Evolutionary conservation across 2,113 vertebrate species (phyloP).

Genomic region (Ceyx margarethae): DNA sequence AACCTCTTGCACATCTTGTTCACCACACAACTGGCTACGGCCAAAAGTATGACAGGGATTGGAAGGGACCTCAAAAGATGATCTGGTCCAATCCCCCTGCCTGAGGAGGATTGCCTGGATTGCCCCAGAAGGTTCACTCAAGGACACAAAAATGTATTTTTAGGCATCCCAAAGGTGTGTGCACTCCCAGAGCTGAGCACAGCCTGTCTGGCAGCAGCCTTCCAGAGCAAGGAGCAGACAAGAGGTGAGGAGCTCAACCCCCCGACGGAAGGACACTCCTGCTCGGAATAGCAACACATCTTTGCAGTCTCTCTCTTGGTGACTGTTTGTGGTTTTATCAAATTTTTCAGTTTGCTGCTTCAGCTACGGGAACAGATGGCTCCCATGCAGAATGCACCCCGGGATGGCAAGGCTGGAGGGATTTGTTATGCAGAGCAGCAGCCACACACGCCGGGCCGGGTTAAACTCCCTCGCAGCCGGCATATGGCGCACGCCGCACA

Average conservation of each 20-base stretch:
- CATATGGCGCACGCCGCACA: not conserved
- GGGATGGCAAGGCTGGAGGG: conserved; percentile 62
- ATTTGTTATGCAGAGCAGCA: conserved; percentile 56
- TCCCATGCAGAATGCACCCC: conserved; percentile 70
- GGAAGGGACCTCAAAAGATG: no score
- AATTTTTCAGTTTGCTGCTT: conserved; percentile 54
- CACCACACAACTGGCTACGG: conserved; percentile 34
- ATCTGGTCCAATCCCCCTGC: no score
- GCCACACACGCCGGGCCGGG: not conserved
- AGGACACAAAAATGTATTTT: conserved; percentile 15
- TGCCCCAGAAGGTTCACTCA: not conserved
- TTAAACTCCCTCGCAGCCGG: conserved; percentile 33
- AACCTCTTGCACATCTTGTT: conserved; percentile 2
- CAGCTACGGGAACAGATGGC: conserved; percentile 71
- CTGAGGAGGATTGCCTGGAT: no score
- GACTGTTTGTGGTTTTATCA: conserved; percentile 39
- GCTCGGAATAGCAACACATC: conserved; percentile 46
- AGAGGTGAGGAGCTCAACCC: not conserved
- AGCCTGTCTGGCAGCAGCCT: conserved; percentile 2
- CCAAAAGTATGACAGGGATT: not conserved
- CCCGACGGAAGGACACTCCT: not conserved
- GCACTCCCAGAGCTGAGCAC: not conserved
- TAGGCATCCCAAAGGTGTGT: conserved; percentile 29
- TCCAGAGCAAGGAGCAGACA: not conserved
- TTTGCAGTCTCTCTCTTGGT: conserved; percentile 26